Evolutionary conservation across 2,797 vertebrate species (phyloP).

Genomic region (Menidia menidia): DNA sequence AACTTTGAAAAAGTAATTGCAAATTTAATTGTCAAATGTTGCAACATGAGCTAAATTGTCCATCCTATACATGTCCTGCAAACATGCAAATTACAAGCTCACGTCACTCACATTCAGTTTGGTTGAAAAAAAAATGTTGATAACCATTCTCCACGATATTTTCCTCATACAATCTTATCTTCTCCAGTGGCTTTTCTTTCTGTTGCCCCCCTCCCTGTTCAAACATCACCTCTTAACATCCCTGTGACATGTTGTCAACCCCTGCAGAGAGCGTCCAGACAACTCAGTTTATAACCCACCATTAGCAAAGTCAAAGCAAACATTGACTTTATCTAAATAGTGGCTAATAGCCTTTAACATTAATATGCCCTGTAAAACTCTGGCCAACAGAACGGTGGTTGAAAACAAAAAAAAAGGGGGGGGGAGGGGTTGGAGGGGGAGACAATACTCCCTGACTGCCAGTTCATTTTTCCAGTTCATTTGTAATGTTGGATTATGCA

Average conservation of each 20-base stretch:
- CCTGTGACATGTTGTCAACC: slow-evolving; percentile 34
- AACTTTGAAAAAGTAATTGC: too few species aligned
- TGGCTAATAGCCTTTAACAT: slow-evolving; percentile 67
- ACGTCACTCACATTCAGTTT: too few species aligned
- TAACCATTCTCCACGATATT: slow-evolving; percentile 20
- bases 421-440: background rate
- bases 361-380: slow-evolving; percentile 66
- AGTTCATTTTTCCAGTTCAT: background rate
- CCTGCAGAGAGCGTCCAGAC: slow-evolving; percentile 62
- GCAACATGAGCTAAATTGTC: too few species aligned
- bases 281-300: slow-evolving; percentile 57
- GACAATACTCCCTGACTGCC: background rate
- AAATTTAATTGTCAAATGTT: too few species aligned
- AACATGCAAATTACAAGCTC: too few species aligned
- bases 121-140: background rate
- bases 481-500: background rate
- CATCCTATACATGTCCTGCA: too few species aligned
- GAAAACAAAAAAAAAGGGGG: background rate
- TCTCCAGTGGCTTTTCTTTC: slow-evolving; percentile 21
- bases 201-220: slow-evolving; percentile 24
- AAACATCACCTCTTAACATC: slow-evolving; percentile 46
- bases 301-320: slow-evolving; percentile 76
- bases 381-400: slow-evolving; percentile 19
- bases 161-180: slow-evolving; percentile 36
- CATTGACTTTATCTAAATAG: slow-evolving; percentile 75